phyloP scores from a whole-genome alignment of 2,113 vertebrate species.

The Ellobius talpinus region DNA sequence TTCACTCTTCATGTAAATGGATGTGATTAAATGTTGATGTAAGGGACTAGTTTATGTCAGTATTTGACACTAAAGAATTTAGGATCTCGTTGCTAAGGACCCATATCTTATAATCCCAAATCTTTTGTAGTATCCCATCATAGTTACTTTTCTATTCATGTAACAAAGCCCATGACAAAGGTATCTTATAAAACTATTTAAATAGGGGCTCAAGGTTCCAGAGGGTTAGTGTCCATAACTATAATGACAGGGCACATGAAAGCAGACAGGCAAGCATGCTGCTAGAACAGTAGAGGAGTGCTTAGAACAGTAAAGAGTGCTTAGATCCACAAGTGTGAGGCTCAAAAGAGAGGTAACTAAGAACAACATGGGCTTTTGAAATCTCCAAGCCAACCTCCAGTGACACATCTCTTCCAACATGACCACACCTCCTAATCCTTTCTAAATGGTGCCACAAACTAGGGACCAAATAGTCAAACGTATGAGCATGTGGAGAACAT shows the following conservation, averaged over 20 bases:
- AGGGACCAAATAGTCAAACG: background rate
- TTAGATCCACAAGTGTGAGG: too few relatives aligned
- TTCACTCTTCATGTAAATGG: background rate
- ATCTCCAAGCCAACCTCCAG: background rate
- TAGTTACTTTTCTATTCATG: background rate
- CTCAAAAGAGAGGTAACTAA: background rate
- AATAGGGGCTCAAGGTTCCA: background rate
- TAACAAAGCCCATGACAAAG: background rate
- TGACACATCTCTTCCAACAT: background rate
- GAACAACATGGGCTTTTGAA: background rate
- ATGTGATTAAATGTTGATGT: background rate
- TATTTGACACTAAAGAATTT: background rate
- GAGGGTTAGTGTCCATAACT: background rate
- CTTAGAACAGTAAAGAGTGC: too few relatives aligned
- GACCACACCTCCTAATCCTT: background rate
- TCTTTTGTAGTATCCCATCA: background rate
- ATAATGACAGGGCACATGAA: background rate
- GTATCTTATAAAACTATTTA: background rate
- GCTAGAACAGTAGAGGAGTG: too few relatives aligned
- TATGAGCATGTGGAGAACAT: too few relatives aligned
- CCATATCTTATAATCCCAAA: background rate
- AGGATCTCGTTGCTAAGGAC: background rate
- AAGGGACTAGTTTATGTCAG: background rate
- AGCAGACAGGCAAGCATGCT: background rate
- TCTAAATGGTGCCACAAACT: background rate